Evolutionary conservation across 2,113 vertebrate species (phyloP), one percentile per base, ranked within the genome.

Genomic region (Nannobrachium achirus): DNA sequence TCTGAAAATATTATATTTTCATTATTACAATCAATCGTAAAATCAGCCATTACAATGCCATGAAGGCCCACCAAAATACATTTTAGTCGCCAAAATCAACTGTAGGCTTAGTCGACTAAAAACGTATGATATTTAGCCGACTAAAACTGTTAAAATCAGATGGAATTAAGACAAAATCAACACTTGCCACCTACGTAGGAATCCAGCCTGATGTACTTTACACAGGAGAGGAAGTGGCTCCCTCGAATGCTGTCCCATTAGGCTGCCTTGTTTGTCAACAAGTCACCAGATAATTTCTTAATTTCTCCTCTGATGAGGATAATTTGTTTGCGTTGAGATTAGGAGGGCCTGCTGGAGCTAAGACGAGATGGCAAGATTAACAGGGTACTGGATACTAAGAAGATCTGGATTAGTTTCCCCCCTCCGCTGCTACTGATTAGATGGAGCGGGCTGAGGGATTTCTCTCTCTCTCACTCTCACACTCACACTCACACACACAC

Each of bases 351-450:
- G 73, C 86, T 89, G 84, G 86, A 89, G 85, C 78, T 87, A 89
- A 91, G 83, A 91, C 88, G 87, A 92, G 88, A 91, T 89, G 89
- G 89, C 89, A 89, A 92, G 90, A 91, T 91, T 90, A 86, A 81
- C 88, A 61, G 71, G 89, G 86, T 83, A 75, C 85, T 51, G 76
- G 78, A 86, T 91, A 89, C 88, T 89, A 89, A 89, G 87, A 89
- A 89, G 86, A 90, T 89, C 79, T 63, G 72, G 88, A 91, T 91
- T 91, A 89, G 87, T 90, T 89, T 91, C 81, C 72, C 25, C 81
- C 79, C 40, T n/a, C n/a, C n/a, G n/a, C n/a, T n/a, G 40, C 85
- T 74, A 71, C 85, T 88, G 90, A 91, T 92, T 90, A 91, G 88
- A 88, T 79, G 40, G 74, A 73, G 56, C 69, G 46, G 71, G 16